phyloP scores from a whole-genome alignment of 2,888 invertebrate species.

The Lepidochrysops patricia region DNA sequence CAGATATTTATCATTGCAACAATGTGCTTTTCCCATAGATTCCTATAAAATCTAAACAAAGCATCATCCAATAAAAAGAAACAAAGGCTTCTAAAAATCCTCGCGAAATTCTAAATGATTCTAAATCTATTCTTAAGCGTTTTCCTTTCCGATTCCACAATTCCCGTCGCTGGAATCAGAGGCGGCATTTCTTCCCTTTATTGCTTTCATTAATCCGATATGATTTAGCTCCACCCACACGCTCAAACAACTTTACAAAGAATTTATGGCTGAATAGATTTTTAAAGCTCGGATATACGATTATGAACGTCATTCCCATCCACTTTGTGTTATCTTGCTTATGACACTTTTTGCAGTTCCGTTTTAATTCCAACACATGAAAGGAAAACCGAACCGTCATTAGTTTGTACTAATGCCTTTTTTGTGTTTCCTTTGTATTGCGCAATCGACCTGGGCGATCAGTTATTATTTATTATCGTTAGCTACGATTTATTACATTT shows the following conservation, averaged over 20 bases:
- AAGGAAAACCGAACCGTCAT: neutral
- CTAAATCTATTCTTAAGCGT: constrained; percentile 6
- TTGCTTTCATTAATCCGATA: constrained; percentile 22
- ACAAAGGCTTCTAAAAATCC: neutral
- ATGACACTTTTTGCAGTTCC: neutral
- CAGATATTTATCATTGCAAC: neutral
- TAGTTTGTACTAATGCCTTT: neutral
- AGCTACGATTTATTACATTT: neutral
- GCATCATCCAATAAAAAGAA: neutral
- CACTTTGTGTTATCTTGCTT: neutral
- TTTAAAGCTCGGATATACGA: constrained; percentile 10
- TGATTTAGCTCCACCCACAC: constrained; percentile 18
- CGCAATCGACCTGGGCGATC: neutral
- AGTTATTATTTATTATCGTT: neutral
- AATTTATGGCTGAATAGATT: constrained; percentile 18
- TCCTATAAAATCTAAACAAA: neutral
- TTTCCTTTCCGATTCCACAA: constrained; percentile 1
- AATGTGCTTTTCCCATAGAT: neutral
- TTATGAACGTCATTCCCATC: neutral
- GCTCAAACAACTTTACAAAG: constrained; percentile 14
- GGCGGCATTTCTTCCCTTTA: constrained; percentile 13
- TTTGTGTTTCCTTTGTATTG: neutral
- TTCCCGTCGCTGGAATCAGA: constrained; percentile 1
- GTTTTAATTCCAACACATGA: neutral
- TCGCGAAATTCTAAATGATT: neutral